These are phyloP conservation scores for Sceloporus undulatus DNA, from an alignment of 2,113 vertebrate genomes.

Conservation along the genomic window DNA sequence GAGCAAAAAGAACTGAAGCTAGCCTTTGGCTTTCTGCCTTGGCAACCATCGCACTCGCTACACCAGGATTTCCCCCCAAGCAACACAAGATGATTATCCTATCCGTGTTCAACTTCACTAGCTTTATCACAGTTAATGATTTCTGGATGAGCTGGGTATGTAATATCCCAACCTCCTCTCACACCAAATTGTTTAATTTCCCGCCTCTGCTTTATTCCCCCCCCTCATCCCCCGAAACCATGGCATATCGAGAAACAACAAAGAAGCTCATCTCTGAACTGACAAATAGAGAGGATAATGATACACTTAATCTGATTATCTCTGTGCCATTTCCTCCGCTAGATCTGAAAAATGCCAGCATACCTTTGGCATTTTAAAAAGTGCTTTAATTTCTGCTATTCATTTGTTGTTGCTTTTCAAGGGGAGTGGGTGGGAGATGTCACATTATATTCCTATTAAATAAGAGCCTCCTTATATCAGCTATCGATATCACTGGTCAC, in stretches of 20 bases:
- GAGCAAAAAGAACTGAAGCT: constrained; percentile 31
- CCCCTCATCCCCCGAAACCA: background rate
- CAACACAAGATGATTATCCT: constrained; percentile 61
- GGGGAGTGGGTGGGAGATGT: background rate
- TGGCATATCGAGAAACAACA: constrained; percentile 31
- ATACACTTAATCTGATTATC: constrained; percentile 66
- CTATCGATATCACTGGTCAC: background rate
- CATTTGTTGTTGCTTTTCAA: no score
- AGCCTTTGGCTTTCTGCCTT: constrained; percentile 65
- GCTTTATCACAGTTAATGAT: constrained; percentile 66
- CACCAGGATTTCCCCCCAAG: constrained; percentile 52
- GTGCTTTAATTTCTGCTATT: background rate
- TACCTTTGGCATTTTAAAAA: background rate
- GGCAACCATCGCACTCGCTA: constrained; percentile 65
- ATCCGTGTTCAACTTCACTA: constrained; percentile 55
- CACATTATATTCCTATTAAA: background rate
- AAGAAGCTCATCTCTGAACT: constrained; percentile 42
- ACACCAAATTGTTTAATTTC: constrained; percentile 53
- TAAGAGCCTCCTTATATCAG: background rate
- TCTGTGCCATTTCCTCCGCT: constrained; percentile 59
- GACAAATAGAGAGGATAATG: constrained; percentile 57
- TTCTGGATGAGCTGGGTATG: constrained; percentile 43
- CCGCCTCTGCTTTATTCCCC: constrained; percentile 35
- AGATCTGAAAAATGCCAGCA: constrained; percentile 47
- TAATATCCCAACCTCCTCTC: constrained; percentile 40